Evolutionary conservation across 2,888 invertebrate species (phyloP).

Genomic region (Pomacea canaliculata): DNA sequence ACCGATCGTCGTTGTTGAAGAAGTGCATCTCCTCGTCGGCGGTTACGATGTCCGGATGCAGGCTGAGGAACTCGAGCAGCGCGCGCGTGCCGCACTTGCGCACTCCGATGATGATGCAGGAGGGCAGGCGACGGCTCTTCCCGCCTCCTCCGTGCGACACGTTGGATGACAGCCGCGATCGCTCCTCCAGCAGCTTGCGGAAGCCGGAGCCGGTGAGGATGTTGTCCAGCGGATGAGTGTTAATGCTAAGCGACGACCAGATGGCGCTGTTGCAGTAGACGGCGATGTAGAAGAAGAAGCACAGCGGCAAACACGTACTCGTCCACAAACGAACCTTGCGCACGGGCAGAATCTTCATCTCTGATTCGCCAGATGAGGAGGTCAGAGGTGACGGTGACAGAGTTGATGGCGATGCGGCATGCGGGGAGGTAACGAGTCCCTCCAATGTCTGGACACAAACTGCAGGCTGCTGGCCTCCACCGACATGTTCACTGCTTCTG

Average conservation of each 20-base stretch:
- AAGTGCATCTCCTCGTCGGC: slow-evolving; percentile 97
- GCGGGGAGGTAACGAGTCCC: not conserved
- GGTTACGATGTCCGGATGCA: slow-evolving; percentile 83
- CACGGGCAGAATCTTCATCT: not conserved
- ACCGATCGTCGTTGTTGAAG: slow-evolving; percentile 89
- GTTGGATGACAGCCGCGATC: slow-evolving; percentile 35
- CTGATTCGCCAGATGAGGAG: not conserved
- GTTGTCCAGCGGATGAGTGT: slow-evolving; percentile 32
- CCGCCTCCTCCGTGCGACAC: slow-evolving; percentile 38
- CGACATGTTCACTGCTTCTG: too few species aligned
- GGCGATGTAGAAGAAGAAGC: slow-evolving; percentile 40
- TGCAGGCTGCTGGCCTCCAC: too few species aligned
- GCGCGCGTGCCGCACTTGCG: slow-evolving; percentile 71
- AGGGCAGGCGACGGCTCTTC: slow-evolving; percentile 62
- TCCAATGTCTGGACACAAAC: too few species aligned
- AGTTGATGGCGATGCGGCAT: not conserved
- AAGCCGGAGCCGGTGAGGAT: slow-evolving; percentile 33
- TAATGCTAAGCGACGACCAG: slow-evolving; percentile 39
- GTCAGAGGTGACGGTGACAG: not conserved
- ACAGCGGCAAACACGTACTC: slow-evolving; percentile 32
- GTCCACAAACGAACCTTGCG: slow-evolving; percentile 40
- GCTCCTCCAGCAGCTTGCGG: slow-evolving; percentile 41
- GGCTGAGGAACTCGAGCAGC: slow-evolving; percentile 68
- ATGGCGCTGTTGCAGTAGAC: slow-evolving; percentile 42
- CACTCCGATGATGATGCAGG: slow-evolving; percentile 71